Evolutionary conservation across 2,888 invertebrate genomes (phyloP), one percentile per base, ranked within the genome.

Genomic region (Crepidodera aurea): DNA sequence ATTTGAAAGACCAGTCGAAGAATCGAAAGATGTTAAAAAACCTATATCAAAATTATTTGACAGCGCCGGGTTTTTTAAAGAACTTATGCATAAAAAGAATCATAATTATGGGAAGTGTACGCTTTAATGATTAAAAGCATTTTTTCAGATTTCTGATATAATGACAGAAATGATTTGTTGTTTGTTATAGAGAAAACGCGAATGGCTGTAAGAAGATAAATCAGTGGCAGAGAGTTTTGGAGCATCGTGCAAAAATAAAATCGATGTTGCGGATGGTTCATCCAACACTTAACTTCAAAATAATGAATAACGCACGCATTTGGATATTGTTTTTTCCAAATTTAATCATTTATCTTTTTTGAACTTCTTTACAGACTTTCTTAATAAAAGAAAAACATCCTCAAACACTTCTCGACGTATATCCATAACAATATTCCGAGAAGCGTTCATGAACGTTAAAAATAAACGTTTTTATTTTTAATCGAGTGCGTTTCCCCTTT

Each of bases 1-100:
- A 78, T 79, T 78, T 78, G 77, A 74, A 78, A 76, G 78, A 68
- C 64, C 66, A 66, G 50, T 66, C 65, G 66, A 69, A 68, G 62
- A 67, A 65, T 68, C 70, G 67, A 66, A 68, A 67, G 68, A 68
- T 65, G 66, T 68, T 66, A 64, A 66, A 68, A 68, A 67, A 69
- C 69, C 69, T 69, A 66, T 69, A 69, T 69, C 69, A 69, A 69
- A 69, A 68, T 69, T 69, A 64, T 68, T 69, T 69, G 69, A 69
- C 69, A 69, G 69, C 68, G 51, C 59, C 54, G 60, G 57, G 53
- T 56, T 67, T 66, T 68, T 64, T 58, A 64, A 67, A 56, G 53
- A 61, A 61, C 64, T 66, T 64, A 66, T 66, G 10, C 61, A 63
- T 60, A 63, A 65, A 65, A 65, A 55, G 65, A 56, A 64, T 58